Base-by-base conservation (phyloP, 2,113 vertebrate species). In the Proterorhinus semilunaris region DNA sequence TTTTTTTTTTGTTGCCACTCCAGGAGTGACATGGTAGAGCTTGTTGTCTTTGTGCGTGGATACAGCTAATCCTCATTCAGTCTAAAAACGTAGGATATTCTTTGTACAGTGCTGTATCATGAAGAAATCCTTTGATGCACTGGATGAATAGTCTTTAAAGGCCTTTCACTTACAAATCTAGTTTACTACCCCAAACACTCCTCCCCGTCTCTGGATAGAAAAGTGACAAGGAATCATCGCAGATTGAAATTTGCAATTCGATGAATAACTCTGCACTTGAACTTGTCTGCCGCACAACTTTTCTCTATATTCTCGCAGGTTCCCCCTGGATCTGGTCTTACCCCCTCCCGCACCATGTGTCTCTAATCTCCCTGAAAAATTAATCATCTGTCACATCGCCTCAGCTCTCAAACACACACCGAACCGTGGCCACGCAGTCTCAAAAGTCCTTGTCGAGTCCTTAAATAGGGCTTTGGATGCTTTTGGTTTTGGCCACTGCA, bases 281-380 rank as follows among this genome's bases (percentile, higher is more conserved):
- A 64, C 43, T 65, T 74, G 5, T 70, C 16, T 4, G n/a, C 62
- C 8, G n/a, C 62, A 13, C 46, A 63, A 48, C 45, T 63, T 63
- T 72, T 55, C 36, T 46, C 66, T 42, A 16, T 81, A 51, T 79
- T 80, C 80, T 80, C 83, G 54, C 49, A 58, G 66, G 15, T 84
- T 69, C 71, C 79, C 21, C 64, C 8, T 76, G 74, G 75, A 79
- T 67, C 80, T 65, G 48, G 43, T 69, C 62, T 71, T n/a, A 53
- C 61, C 65, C 47, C 62, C 69, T 59, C 58, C 61, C 3, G 0
- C 65, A 71, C 74, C 85, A 69, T 69, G 6, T 78, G 77, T 54
- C 72, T 84, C 75, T 76, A 80, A 84, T 82, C 80, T 79, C 79
- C 74, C 77, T 93, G 75, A 91, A 93, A 90, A 88, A 91, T 91